These are phyloP conservation scores for Halocaridina rubra DNA, from an alignment of 2,888 invertebrate genomes.

Conservation along the genomic window DNA sequence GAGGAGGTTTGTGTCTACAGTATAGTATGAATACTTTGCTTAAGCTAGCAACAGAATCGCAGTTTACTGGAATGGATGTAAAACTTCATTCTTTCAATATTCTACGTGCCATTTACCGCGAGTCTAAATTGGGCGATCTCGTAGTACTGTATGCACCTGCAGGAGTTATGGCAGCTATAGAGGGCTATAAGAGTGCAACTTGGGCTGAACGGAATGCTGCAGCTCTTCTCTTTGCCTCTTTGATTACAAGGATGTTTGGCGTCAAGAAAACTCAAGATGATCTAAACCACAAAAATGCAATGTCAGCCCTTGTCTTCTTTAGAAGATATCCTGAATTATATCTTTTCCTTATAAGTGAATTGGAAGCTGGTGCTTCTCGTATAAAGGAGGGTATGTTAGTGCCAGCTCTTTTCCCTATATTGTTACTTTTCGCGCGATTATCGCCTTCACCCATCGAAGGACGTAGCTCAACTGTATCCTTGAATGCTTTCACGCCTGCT, in stretches of 20 bases:
- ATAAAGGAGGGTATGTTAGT: slow-evolving; percentile 67
- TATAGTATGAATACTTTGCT: slow-evolving; percentile 74
- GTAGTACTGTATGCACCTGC: slow-evolving; percentile 71
- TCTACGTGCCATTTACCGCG: slow-evolving; percentile 82
- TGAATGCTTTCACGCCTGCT: slow-evolving; percentile 43
- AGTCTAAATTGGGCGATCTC: slow-evolving; percentile 80
- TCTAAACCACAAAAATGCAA: slow-evolving; percentile 68
- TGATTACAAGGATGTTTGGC: slow-evolving; percentile 89
- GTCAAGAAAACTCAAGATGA: slow-evolving; percentile 74
- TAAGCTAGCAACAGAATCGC: slow-evolving; percentile 67
- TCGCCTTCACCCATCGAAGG: slow-evolving; percentile 82
- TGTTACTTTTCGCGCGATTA: slow-evolving; percentile 82
- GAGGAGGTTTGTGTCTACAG: slow-evolving; percentile 73
- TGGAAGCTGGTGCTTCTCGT: slow-evolving; percentile 65
- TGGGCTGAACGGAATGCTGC: slow-evolving; percentile 78
- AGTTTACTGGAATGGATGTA: slow-evolving; percentile 69
- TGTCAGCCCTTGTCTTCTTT: slow-evolving; percentile 80
- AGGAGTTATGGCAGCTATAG: slow-evolving; percentile 69
- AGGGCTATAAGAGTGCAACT: slow-evolving; percentile 68
- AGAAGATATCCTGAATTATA: slow-evolving; percentile 77
- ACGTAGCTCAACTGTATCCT: slow-evolving; percentile 66
- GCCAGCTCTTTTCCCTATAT: slow-evolving; percentile 79
- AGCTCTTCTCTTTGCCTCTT: slow-evolving; percentile 83
- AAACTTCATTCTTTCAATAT: slow-evolving; percentile 88
- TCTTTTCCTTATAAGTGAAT: slow-evolving; percentile 72